Base-by-base conservation (phyloP, 1,140 invertebrate genomes). In the Drosophila nannoptera region DNA sequence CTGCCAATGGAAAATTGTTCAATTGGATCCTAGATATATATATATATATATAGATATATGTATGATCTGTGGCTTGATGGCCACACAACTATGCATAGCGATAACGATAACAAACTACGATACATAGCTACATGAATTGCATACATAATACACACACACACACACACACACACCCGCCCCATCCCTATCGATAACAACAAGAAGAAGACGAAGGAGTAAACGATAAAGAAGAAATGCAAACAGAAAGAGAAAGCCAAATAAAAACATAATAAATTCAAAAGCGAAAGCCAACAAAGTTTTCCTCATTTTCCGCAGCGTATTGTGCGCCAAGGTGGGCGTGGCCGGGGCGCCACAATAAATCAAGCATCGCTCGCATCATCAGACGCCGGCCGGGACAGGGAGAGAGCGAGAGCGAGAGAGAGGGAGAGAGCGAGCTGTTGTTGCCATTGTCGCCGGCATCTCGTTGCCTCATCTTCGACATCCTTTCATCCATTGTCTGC, bases 191-290 rank as follows among this genome's bases (percentile, higher is more conserved):
- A 78, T 74, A 78, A 78, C 64, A 58, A 73, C 64, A 58, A 73
- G 12, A 63, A 16, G 68, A 16, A 46, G 54, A 61, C 40, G 32
- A 35, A 38, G 31, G 31, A 45, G 35, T 54, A 66, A 54, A 31
- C 12, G 38, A 56, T 43, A 67, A 7, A 32, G 36, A 53, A 12
- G 31, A 49, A 48, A 32, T 31, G 22, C 22, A 12, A 52, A 70
- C 33, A 35, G 22, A 45, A 68, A 71, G 46, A 64, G 49, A 65
- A 81, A 81, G 50, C 69, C 59, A 83, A 82, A 69, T 64, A 73
- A 65, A 73, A 65, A 78, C 75, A 72, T 83, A 82, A 82, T 82
- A 82, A 82, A 82, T 82, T 82, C 78, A 82, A 83, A 82, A 82
- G 78, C 78, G 78, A 82, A 82, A 69, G 54, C 70, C 29, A 35